A percentile compares a stretch with the other conserved stretches of the same genome.
Evolutionary conservation across 2,797 vertebrate species (phyloP).

Genomic region (Dryobates pubescens): DNA sequence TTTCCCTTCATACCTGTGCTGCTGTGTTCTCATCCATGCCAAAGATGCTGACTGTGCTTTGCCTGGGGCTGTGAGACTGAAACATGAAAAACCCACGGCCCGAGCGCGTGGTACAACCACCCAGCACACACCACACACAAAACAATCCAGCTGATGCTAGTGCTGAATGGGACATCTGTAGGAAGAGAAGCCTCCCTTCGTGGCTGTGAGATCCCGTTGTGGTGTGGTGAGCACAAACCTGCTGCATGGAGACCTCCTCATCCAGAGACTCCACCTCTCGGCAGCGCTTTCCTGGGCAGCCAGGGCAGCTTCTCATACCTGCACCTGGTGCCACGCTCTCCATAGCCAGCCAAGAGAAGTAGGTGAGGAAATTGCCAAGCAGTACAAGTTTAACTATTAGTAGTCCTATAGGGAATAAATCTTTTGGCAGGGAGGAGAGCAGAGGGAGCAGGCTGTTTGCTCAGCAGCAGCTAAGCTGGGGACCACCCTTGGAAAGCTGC

Average conservation of each 20-base stretch:
- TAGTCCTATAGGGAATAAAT: not conserved
- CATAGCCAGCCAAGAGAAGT: not conserved
- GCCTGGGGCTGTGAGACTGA: not conserved
- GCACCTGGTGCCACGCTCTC: not conserved
- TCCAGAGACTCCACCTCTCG: not conserved
- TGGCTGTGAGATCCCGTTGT: fast-evolving
- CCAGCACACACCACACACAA: fast-evolving
- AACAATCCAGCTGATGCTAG: fast-evolving
- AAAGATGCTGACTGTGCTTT: not conserved
- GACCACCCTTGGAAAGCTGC: not conserved
- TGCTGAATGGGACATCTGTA: not conserved
- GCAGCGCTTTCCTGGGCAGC: not conserved
- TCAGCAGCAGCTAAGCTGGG: not conserved
- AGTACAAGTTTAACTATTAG: not conserved
- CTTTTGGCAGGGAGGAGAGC: not conserved
- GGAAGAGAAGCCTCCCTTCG: fast-evolving
- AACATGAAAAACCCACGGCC: not conserved
- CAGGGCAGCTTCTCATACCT: not conserved
- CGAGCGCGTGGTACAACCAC: fast-evolving
- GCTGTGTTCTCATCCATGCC: not conserved
- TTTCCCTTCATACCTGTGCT: not conserved
- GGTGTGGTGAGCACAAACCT: fast-evolving
- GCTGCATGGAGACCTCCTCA: not conserved
- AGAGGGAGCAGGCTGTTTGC: conserved; percentile 20
- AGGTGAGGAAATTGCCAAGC: not conserved